Evolutionary conservation across 2,888 invertebrate species (phyloP).

Genomic region (Smittia aterrima): DNA sequence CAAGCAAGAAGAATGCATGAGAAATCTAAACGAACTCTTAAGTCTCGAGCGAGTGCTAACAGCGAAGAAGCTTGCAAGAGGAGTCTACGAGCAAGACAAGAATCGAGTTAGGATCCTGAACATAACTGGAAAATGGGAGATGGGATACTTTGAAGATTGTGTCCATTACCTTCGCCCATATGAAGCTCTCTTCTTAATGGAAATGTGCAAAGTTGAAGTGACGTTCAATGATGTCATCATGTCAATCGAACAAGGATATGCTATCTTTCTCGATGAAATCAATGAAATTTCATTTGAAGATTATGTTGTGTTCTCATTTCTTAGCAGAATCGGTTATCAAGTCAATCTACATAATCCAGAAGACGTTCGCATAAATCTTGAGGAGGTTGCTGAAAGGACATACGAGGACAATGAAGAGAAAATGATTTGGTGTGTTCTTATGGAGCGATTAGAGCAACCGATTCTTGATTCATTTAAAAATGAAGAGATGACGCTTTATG

Average conservation of each 20-base stretch:
- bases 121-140: background rate
- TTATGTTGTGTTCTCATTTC: background rate
- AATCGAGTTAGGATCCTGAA: background rate
- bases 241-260: slow-evolving; percentile 17
- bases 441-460: background rate
- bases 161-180: background rate
- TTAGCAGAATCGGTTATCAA: background rate
- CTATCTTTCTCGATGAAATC: background rate
- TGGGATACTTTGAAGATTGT: background rate
- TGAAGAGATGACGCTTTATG: background rate
- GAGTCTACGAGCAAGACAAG: background rate
- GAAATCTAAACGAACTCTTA: background rate
- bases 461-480: background rate
- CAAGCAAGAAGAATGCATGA: background rate
- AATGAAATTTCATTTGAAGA: background rate
- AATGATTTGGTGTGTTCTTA: slow-evolving; percentile 24
- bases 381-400: background rate
- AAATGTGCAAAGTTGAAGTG: slow-evolving; percentile 1
- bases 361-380: background rate
- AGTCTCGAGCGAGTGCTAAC: background rate
- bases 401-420: slow-evolving; percentile 5
- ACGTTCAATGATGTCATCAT: background rate
- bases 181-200: slow-evolving; percentile 28
- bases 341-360: background rate
- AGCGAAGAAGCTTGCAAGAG: background rate